Evolutionary conservation across 2,113 vertebrate genomes (phyloP).

Genomic region (Cololabis saira): DNA sequence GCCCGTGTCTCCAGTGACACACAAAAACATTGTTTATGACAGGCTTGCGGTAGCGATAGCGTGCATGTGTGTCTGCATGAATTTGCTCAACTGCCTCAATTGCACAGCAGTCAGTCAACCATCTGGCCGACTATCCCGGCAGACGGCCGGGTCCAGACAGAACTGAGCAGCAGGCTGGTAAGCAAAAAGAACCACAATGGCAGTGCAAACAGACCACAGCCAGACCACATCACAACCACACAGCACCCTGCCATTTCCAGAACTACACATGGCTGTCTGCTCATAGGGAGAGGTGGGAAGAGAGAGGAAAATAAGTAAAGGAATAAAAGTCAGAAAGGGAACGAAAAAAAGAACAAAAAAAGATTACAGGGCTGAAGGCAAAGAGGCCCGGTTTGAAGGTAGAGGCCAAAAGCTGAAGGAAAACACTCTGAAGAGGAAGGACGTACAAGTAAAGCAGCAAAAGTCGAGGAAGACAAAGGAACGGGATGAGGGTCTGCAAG

Average conservation of each 20-base stretch:
- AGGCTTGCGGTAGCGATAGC: conserved; percentile 19
- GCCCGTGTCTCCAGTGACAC: conserved; percentile 25
- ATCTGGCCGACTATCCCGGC: conserved; percentile 12
- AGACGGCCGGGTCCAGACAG: conserved; percentile 49
- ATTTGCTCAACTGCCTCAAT: conserved; percentile 35
- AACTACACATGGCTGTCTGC: conserved; percentile 43
- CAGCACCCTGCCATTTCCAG: conserved; percentile 53
- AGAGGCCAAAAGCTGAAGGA: not conserved
- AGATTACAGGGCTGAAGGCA: not conserved
- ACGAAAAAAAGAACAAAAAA: not conserved
- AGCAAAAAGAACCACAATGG: conserved; percentile 59
- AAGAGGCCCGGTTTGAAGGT: not conserved
- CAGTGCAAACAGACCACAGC: conserved; percentile 66
- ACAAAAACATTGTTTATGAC: conserved; percentile 44
- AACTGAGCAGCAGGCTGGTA: conserved; percentile 54
- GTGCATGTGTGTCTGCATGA: conserved; percentile 5
- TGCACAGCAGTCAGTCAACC: conserved; percentile 47
- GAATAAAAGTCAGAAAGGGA: not conserved
- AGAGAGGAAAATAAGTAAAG: not conserved
- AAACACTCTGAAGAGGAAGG: not conserved
- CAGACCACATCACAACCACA: conserved; percentile 67
- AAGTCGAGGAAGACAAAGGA: conserved; percentile 7
- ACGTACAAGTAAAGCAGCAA: not conserved
- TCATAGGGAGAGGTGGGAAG: conserved; percentile 5
- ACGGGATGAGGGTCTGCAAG: conserved; percentile 1